Conservation (phyloP, 2,113 vertebrate species). For the Megaptera novaeangliae region DNA sequence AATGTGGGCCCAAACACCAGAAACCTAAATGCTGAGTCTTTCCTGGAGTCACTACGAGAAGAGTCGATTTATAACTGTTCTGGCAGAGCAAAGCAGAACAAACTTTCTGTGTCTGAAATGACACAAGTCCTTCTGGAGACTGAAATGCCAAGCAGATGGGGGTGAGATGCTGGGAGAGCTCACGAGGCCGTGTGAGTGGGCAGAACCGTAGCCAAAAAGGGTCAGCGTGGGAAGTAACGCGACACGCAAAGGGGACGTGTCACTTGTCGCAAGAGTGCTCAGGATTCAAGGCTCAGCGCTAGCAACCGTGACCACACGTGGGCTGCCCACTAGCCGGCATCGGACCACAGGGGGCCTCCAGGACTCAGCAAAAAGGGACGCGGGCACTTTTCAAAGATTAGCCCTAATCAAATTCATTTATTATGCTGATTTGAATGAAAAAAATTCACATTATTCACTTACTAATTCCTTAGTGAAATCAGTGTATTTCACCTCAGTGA, state of each 20-base stretch:
- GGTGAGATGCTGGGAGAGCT: neutral
- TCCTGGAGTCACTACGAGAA: neutral
- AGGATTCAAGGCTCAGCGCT: neutral
- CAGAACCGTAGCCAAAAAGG: neutral
- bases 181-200: neutral
- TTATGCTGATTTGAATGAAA: neutral
- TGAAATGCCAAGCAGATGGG: constrained; percentile 56
- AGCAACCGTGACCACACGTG: neutral
- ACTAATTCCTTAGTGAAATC: neutral
- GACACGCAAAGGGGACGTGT: accelerated
- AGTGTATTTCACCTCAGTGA: neutral
- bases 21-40: neutral
- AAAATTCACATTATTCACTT: too few relatives aligned
- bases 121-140: neutral
- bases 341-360: neutral
- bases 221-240: constrained; percentile 30
- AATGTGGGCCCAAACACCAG: accelerated
- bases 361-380: neutral
- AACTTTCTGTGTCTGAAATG: neutral
- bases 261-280: neutral
- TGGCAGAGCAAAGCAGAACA: neutral
- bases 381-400: neutral
- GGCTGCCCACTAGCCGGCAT: neutral
- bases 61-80: neutral
- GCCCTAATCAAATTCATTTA: neutral